These are phyloP conservation scores for Pemphredon lugubris DNA, from an alignment of 2,888 invertebrate genomes.

Conservation along the genomic window DNA sequence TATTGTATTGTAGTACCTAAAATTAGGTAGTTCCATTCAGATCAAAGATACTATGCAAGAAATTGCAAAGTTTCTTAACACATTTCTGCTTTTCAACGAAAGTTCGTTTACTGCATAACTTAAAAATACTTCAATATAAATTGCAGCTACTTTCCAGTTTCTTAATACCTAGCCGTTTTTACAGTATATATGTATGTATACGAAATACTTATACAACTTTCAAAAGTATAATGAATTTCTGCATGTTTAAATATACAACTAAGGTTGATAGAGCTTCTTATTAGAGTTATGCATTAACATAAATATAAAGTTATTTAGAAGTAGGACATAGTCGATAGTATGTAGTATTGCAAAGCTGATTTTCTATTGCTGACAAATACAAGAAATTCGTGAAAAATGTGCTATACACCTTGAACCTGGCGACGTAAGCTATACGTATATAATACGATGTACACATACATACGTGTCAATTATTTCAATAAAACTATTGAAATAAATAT, in stretches of 20 bases:
- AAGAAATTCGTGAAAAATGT: neutral
- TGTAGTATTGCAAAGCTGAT: conserved; percentile 10
- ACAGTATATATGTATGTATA: neutral
- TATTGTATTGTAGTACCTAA: conserved; percentile 1
- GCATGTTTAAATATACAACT: conserved; percentile 12
- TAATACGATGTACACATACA: neutral
- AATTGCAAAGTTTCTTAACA: neutral
- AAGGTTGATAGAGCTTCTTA: neutral
- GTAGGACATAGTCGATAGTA: too few relatives aligned
- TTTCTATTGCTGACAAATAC: conserved; percentile 6
- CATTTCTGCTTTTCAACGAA: neutral
- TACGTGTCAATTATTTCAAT: neutral
- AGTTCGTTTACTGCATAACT: neutral
- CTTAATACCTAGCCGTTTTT: neutral
- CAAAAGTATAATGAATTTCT: conserved; percentile 18
- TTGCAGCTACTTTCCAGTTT: neutral
- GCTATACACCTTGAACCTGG: neutral
- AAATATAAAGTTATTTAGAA: conserved; percentile 9
- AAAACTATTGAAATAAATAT: conserved; percentile 9
- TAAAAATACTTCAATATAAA: conserved; percentile 5
- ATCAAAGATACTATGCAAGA: neutral
- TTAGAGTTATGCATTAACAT: neutral
- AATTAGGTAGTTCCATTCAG: neutral
- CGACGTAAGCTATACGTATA: neutral
- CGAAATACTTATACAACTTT: conserved; percentile 17